Conservation (phyloP, 2,888 invertebrate genomes). For the Cheilosia vulpina region DNA sequence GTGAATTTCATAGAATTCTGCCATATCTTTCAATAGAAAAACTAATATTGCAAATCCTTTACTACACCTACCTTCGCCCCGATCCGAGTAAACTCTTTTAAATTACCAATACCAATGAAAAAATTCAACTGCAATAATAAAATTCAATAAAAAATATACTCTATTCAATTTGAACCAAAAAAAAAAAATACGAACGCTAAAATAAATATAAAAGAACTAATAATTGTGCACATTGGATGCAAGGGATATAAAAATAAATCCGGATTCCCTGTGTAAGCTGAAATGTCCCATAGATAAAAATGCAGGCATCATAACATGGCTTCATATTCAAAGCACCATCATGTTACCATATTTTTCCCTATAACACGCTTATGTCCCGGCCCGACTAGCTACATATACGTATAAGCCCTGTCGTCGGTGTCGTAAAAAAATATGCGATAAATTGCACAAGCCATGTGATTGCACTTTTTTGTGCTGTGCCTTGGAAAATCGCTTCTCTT, state of each 20-base stretch:
- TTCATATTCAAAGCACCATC: slow-evolving; percentile 63
- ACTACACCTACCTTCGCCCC: not conserved
- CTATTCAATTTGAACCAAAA: slow-evolving; percentile 34
- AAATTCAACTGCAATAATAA: slow-evolving; percentile 31
- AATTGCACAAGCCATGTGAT: slow-evolving; percentile 47
- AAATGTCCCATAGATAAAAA: slow-evolving; percentile 50
- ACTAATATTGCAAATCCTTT: too few relatives aligned
- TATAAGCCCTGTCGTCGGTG: not conserved
- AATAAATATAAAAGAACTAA: slow-evolving; percentile 20
- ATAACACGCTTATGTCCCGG: slow-evolving; percentile 28
- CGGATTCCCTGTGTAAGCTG: slow-evolving; percentile 41
- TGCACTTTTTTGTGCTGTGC: slow-evolving; percentile 18
- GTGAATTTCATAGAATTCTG: too few relatives aligned
- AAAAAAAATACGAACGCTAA: not conserved
- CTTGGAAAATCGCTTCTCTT: slow-evolving; percentile 24
- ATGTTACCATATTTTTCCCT: slow-evolving; percentile 58
- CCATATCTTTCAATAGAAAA: too few relatives aligned
- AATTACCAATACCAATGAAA: slow-evolving; percentile 5
- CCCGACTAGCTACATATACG: not conserved
- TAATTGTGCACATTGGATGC: slow-evolving; percentile 39
- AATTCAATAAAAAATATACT: slow-evolving; percentile 28
- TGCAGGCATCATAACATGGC: slow-evolving; percentile 58
- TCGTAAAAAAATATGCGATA: slow-evolving; percentile 32
- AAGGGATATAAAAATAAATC: slow-evolving; percentile 50
- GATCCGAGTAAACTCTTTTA: slow-evolving; percentile 4